phyloP scores from a whole-genome alignment of 2,888 invertebrate species.

The Cryptus armator region DNA sequence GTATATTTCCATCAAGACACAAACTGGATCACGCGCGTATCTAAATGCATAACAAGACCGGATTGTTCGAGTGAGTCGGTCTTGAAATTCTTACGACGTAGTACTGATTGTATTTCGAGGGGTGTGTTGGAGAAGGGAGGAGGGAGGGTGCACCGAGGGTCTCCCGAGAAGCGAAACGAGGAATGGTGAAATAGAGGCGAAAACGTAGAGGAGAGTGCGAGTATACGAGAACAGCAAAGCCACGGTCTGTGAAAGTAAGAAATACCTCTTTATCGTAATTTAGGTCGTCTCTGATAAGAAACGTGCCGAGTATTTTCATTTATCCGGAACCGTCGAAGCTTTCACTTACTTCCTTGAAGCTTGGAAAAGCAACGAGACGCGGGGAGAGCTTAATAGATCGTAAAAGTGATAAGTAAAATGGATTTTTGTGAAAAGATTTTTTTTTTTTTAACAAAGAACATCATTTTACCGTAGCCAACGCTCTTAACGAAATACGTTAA shows the following conservation, averaged over 20 bases:
- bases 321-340: conserved; percentile 67
- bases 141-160: background rate
- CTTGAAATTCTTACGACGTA: conserved; percentile 72
- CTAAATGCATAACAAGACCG: conserved; percentile 46
- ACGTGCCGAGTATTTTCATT: conserved; percentile 74
- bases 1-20: conserved; percentile 6
- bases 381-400: conserved; percentile 39
- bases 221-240: conserved; percentile 37
- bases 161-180: background rate
- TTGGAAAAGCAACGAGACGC: conserved; percentile 59
- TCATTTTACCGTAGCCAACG: conserved; percentile 6
- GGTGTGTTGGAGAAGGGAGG: conserved; percentile 18
- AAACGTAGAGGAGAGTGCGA: conserved; percentile 38
- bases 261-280: conserved; percentile 75
- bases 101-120: conserved; percentile 68
- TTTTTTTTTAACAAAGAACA: conserved; percentile 14
- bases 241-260: conserved; percentile 63
- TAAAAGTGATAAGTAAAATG: conserved; percentile 9
- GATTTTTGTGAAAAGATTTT: conserved; percentile 10
- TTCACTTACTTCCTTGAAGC: conserved; percentile 68
- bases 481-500: background rate
- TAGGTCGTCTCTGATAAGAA: conserved; percentile 76
- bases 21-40: conserved; percentile 10
- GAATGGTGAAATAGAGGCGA: conserved; percentile 40
- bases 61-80: conserved; percentile 39